Evolutionary conservation across 2,113 vertebrate genomes (phyloP).

Genomic region (Leucoraja erinaceus): DNA sequence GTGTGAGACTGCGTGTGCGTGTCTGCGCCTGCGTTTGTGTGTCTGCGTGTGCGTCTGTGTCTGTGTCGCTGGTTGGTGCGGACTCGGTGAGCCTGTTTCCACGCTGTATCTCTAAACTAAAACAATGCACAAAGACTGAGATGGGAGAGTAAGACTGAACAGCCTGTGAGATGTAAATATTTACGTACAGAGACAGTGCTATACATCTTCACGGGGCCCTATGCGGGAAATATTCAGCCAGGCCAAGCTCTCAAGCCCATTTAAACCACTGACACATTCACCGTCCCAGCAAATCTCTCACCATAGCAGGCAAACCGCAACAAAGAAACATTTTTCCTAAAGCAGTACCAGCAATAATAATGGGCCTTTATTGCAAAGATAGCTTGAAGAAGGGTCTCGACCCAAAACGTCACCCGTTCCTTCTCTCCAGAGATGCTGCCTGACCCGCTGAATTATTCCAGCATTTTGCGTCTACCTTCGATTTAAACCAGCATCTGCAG

Average conservation of each 20-base stretch:
- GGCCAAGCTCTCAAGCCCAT: background rate
- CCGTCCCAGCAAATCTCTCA: background rate
- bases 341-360: background rate
- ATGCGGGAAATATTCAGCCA: background rate
- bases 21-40: too few relatives aligned
- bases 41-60: too few relatives aligned
- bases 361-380: background rate
- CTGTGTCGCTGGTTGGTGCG: too few relatives aligned
- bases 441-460: too few relatives aligned
- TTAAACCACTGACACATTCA: background rate
- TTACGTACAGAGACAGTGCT: conserved; percentile 15
- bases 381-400: too few relatives aligned
- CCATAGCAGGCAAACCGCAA: background rate
- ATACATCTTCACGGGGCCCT: conserved; percentile 12
- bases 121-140: background rate
- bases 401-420: too few relatives aligned
- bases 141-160: background rate
- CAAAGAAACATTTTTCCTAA: background rate
- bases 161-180: conserved; percentile 3
- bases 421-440: too few relatives aligned
- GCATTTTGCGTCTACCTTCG: too few relatives aligned
- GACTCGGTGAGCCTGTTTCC: too few relatives aligned
- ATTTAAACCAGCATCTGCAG: too few relatives aligned
- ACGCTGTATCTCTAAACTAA: too few relatives aligned
- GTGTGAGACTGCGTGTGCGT: too few relatives aligned